These are phyloP conservation scores for Elephantulus edwardii DNA, from an alignment of 2,113 vertebrate genomes.

Conservation along the genomic window DNA sequence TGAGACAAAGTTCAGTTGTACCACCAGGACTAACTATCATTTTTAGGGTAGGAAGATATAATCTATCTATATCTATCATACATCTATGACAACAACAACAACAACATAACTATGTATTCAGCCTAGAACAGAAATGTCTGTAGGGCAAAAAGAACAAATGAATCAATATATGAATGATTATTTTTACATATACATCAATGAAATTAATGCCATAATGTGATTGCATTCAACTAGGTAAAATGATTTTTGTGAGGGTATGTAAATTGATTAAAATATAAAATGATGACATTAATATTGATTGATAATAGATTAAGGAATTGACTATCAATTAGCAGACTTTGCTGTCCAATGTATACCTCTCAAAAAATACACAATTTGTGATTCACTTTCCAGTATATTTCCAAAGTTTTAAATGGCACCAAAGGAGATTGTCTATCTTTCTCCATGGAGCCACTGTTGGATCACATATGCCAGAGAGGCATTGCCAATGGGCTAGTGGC, in stretches of 20 bases:
- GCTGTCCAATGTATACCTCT: background rate
- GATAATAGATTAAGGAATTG: background rate
- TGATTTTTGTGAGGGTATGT: background rate
- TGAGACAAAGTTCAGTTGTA: background rate
- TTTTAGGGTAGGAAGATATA: background rate
- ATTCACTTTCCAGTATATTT: too few species aligned
- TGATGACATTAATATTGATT: slow-evolving; percentile 20
- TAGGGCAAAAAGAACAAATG: background rate
- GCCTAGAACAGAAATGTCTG: background rate
- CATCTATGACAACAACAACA: background rate
- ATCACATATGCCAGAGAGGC: too few species aligned
- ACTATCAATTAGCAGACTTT: background rate
- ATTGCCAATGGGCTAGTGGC: too few species aligned
- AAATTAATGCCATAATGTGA: background rate
- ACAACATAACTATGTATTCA: too few species aligned
- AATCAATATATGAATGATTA: background rate
- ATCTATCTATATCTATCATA: background rate
- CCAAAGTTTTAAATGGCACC: too few species aligned
- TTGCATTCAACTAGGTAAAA: background rate
- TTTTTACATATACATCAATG: background rate
- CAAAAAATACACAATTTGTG: too few species aligned
- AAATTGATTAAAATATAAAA: slow-evolving; percentile 1
- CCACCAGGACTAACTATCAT: background rate
- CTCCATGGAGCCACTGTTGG: too few species aligned
- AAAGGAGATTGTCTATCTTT: too few species aligned